Base-by-base conservation (phyloP, 2,888 invertebrate genomes). In the Thecophora atra region DNA sequence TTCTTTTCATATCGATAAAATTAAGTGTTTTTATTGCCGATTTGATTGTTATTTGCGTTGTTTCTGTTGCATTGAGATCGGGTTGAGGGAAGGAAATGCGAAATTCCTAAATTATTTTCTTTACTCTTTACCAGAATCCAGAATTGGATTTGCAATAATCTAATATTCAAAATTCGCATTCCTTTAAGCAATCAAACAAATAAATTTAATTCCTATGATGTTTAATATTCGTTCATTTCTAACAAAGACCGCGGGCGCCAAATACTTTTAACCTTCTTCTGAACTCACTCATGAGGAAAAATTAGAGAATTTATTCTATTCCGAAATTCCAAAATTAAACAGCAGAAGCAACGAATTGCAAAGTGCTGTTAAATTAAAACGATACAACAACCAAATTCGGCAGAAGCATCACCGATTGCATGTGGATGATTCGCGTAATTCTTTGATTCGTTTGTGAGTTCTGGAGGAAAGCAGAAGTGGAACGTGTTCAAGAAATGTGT, bases 281-380 rank as follows among this genome's bases (percentile, higher is more conserved):
- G 66, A 67, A 26, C 67, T 67, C 67, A 52, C n/a, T 54, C 52
- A 37, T 54, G 52, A 37, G 30, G 21, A 58, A 28, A 15, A 56
- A 28, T n/a, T 54, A 11, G 24, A 15, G 24, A 15, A 47, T 64
- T 47, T 24, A 26, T 64, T 64, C n/a, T 24, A 64, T 64, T 44
- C n/a, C 26, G 26, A 64, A 64, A 58, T 15, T 58, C 3, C 24
- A 28, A 58, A 15, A 58, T 17, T 58, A 15, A 54, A 54, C n/a
- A 65, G 1, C 24, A 28, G 6, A 19, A 65, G 28, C 30, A 28
- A 3, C 52, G 37, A 21, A 24, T 21, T n/a, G 17, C 7, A 44
- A 26, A 58, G 3, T 13, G 28, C 28, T 58, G 17, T 26, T 58
- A 28, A 28, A 28, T 58, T 28, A 24, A 58, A 58, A 47, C 26